Evolutionary conservation across 2,113 vertebrate genomes (phyloP), one percentile per base, ranked within the genome.

Genomic region (Aythya baeri): DNA sequence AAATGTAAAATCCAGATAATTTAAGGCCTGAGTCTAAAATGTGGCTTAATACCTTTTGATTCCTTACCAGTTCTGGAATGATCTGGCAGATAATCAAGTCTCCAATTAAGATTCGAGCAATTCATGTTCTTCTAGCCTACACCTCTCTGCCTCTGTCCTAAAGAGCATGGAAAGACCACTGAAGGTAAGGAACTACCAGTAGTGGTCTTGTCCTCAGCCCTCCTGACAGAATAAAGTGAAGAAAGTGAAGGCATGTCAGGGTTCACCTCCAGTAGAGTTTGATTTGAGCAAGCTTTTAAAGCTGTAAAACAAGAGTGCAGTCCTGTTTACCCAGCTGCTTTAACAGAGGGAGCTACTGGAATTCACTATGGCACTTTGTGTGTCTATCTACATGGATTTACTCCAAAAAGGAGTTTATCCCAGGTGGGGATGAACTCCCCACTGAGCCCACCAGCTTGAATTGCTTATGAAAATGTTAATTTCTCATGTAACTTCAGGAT

Each of bases 1-100:
- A 96, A 93, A 95, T 84, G 57, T 93, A 66, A 95, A 89, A 80
- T 94, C 71, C 88, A 92, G 75, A 84, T 95, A 83, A 94, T 95
- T 96, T 93, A 93, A 92, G 77, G 80, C 38, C 66, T 59, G 22
- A 55, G 66, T 94, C 74, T 94, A 70, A 92, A 83, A 54, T 3
- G 7, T 85, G 59, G 91, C 94, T 93, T 93, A 96, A 89, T 74
- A 79, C n/a, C 46, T 93, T 94, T 87, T 95, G 83, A 96, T 92
- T 93, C 74, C 65, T 93, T 91, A 93, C 83, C 86, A 93, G 2
- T 87, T 87, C 71, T 92, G 41, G 31, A 54, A 82, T 91, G 36
- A 17, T 71, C 94, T 97, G 94, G 93, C 83, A 87, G 32, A 29
- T 84, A 66, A 49, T 82, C 90, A 94, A 82, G 27, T 79, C 32